Conservation (phyloP, 2,113 vertebrate species). For the Hemicordylus capensis region DNA sequence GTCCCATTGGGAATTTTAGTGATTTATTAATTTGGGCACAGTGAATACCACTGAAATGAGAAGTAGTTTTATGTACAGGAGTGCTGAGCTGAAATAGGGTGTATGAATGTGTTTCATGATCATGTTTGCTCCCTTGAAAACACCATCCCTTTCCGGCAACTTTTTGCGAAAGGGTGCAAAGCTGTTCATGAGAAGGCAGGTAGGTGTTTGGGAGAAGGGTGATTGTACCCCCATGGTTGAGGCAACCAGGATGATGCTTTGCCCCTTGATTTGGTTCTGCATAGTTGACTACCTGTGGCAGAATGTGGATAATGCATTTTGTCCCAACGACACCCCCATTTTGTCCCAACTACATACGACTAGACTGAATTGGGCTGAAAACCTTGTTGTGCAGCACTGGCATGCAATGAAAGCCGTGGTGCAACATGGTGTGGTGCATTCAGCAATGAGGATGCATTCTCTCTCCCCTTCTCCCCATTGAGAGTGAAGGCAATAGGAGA, state of each 20-base stretch:
- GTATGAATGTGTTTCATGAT: not conserved
- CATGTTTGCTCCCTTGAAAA: not conserved
- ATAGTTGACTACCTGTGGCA: not conserved
- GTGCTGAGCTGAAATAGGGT: not conserved
- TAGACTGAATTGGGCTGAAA: not conserved
- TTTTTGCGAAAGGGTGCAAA: not conserved
- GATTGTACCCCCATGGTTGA: not conserved
- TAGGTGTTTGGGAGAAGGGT: not conserved
- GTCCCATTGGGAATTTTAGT: slow-evolving; percentile 63
- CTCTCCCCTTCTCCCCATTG: too few species aligned
- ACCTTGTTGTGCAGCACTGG: not conserved
- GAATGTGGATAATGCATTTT: not conserved
- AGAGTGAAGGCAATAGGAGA: too few species aligned
- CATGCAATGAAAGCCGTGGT: not conserved
- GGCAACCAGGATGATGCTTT: not conserved
- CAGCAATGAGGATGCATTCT: not conserved
- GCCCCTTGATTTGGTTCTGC: not conserved
- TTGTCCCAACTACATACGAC: not conserved
- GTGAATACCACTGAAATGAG: slow-evolving; percentile 67
- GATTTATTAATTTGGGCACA: slow-evolving; percentile 74
- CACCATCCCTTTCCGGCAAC: not conserved
- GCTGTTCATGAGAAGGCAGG: not conserved
- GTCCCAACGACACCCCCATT: too few species aligned
- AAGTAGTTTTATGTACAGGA: slow-evolving; percentile 57
- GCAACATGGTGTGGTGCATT: not conserved